Conservation (phyloP, 2,797 vertebrate species). For the Cuniculus paca region DNA sequence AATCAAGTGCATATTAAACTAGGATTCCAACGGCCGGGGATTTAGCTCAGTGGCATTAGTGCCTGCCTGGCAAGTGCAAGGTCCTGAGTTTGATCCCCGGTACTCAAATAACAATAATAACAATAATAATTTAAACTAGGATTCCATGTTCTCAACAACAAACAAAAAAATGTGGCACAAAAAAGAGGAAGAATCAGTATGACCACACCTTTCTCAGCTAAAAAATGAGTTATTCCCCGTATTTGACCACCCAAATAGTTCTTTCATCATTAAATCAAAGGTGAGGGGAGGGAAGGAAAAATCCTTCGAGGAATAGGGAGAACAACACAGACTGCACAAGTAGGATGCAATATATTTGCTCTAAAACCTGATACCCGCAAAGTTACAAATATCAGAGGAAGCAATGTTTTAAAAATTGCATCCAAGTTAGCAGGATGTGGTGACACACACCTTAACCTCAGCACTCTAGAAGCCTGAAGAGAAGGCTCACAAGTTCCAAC, state of each 20-base stretch:
- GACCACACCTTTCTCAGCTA: neutral
- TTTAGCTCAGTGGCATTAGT: no score
- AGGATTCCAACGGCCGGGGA: no score
- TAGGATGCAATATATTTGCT: neutral
- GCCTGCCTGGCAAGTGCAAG: no score
- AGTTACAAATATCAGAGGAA: neutral
- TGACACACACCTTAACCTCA: neutral
- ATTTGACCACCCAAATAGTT: neutral
- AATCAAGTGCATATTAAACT: neutral
- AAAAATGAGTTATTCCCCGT: neutral
- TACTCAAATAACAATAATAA: no score
- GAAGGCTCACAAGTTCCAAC: neutral
- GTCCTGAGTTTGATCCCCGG: no score
- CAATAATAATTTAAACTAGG: no score
- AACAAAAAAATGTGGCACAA: neutral
- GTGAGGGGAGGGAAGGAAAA: neutral
- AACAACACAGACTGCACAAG: neutral
- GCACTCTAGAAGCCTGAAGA: neutral
- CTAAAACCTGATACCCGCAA: neutral
- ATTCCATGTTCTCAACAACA: neutral
- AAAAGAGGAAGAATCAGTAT: neutral
- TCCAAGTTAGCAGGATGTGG: neutral
- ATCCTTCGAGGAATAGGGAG: rapidly evolving
- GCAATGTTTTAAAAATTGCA: neutral
- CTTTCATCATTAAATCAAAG: neutral